phyloP scores from a whole-genome alignment of 37 sponge, comb jelly and placozoan species.

The Spongia lamella region DNA sequence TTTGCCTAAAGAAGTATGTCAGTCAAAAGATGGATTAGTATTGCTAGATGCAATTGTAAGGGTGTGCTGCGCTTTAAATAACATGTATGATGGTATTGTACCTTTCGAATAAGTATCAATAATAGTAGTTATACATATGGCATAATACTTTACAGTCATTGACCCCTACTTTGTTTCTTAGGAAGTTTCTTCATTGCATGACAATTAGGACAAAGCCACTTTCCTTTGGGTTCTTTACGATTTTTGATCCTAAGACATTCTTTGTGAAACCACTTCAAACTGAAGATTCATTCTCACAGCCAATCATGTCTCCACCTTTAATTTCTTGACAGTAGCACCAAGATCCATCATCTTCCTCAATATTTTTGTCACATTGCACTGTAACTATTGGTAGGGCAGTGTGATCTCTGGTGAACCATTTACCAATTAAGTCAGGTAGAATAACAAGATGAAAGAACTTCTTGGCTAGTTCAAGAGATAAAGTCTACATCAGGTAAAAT shows the following conservation, averaged over 20 bases:
- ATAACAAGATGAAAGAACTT: slow-evolving; percentile 9
- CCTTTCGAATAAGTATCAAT: slow-evolving; percentile 15
- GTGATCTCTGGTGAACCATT: slow-evolving; percentile 36
- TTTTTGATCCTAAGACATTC: neutral
- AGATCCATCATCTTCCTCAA: slow-evolving; percentile 33
- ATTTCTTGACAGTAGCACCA: slow-evolving; percentile 42
- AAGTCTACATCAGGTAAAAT: slow-evolving; percentile 14
- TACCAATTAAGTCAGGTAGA: slow-evolving; percentile 48
- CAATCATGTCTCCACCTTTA: slow-evolving; percentile 48
- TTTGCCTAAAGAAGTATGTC: too few species aligned
- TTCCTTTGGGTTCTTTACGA: slow-evolving; percentile 27
- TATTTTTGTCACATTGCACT: neutral
- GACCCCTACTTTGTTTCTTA: too few species aligned
- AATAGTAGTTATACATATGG: too few species aligned
- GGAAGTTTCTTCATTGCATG: too few species aligned
- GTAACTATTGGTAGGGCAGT: neutral
- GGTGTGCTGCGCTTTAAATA: slow-evolving; percentile 28
- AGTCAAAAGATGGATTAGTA: too few species aligned
- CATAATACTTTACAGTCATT: too few species aligned
- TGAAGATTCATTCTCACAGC: slow-evolving; percentile 45
- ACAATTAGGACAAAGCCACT: slow-evolving; percentile 43
- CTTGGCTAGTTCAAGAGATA: slow-evolving; percentile 6
- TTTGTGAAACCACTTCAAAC: slow-evolving; percentile 39
- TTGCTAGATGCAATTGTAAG: too few species aligned
- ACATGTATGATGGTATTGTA: slow-evolving; percentile 28